These are phyloP conservation scores for Drosophila mercatorum DNA, from an alignment of 2,888 invertebrate genomes.

Conservation along the genomic window DNA sequence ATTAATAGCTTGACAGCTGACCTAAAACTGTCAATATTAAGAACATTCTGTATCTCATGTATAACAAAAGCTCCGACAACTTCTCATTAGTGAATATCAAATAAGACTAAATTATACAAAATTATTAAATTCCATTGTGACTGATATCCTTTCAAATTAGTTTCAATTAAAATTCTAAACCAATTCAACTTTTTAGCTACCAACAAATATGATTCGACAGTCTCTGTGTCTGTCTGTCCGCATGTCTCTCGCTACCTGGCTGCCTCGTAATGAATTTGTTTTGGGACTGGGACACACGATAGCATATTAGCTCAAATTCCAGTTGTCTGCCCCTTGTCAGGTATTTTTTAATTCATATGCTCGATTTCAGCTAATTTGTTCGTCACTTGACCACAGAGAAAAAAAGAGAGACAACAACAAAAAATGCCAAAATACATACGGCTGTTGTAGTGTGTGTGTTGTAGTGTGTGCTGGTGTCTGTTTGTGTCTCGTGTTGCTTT, in stretches of 20 bases:
- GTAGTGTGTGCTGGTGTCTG: background rate
- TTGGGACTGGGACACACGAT: conserved; percentile 6
- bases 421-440: conserved; percentile 38
- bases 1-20: no score
- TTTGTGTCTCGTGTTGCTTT: conserved; percentile 14
- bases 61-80: no score
- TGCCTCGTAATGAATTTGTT: conserved; percentile 5
- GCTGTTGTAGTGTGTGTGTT: background rate
- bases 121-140: background rate
- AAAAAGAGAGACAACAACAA: background rate
- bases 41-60: no score
- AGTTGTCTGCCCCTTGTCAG: conserved; percentile 51
- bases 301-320: conserved; percentile 34
- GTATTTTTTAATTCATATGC: conserved; percentile 55
- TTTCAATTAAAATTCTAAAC: background rate
- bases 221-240: background rate
- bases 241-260: background rate
- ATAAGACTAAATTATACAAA: background rate
- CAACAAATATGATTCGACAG: background rate
- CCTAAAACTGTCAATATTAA: no score
- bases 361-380: conserved; percentile 74
- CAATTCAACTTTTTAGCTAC: background rate
- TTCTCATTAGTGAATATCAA: no score
- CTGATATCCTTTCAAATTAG: background rate
- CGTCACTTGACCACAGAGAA: conserved; percentile 64